phyloP scores from a whole-genome alignment of 2,888 invertebrate genomes.

The Lithophane socia region DNA sequence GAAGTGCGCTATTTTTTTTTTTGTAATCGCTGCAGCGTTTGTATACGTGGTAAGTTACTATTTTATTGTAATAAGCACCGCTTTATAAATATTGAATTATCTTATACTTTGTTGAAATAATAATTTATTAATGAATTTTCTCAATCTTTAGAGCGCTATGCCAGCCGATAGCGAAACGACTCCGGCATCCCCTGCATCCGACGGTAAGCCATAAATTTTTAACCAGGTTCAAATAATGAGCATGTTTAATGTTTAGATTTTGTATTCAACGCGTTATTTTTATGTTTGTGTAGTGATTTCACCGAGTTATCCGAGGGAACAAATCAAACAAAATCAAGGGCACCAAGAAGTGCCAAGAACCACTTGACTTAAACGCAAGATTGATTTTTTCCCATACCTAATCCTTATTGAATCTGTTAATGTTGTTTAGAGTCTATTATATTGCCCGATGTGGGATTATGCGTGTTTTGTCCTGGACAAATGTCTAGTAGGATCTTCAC shows the following conservation, averaged over 20 bases:
- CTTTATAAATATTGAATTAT: too few relatives aligned
- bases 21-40: constrained; percentile 46
- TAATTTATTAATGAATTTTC: neutral
- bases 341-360: neutral
- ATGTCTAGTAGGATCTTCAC: constrained; percentile 6
- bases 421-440: neutral
- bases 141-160: constrained; percentile 37
- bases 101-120: too few relatives aligned
- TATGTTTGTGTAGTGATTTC: constrained; percentile 1
- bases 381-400: neutral
- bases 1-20: constrained; percentile 49
- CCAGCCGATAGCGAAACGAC: constrained; percentile 1
- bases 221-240: neutral
- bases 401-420: neutral
- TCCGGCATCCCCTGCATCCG: neutral
- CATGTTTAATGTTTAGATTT: neutral
- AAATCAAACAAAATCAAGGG: neutral
- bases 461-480: neutral
- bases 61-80: neutral
- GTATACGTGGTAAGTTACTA: constrained; percentile 57
- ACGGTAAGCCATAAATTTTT: constrained; percentile 1
- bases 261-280: neutral
- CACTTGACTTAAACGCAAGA: neutral
- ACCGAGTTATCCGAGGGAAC: neutral
- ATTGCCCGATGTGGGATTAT: neutral